Percentiles rank a stretch among this genome's conserved stretches.
Evolutionary conservation across 2,113 vertebrate species (phyloP).

Genomic region (Rhipidura dahli): DNA sequence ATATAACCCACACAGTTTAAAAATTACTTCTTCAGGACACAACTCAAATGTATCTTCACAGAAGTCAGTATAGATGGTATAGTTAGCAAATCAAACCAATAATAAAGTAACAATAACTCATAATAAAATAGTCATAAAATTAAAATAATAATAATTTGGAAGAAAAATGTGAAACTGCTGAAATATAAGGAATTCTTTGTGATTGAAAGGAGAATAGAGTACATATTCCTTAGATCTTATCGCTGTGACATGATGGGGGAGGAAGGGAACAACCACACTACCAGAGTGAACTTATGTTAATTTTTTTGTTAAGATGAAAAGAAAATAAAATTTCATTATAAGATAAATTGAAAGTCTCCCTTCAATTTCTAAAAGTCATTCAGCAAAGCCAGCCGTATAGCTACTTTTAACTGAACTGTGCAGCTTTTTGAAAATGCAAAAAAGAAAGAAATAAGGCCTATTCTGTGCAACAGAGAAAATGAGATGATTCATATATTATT

Average conservation of each 20-base stretch:
- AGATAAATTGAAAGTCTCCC: not conserved
- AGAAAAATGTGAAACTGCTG: not conserved
- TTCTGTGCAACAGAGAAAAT: not conserved
- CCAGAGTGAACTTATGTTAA: not conserved
- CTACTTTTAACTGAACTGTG: not conserved
- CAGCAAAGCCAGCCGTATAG: not conserved
- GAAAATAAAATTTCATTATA: not conserved
- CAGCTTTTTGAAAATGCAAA: not conserved
- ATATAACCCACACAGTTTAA: not conserved
- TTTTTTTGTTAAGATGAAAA: not conserved
- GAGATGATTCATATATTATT: constrained; percentile 43
- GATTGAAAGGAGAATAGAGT: not conserved
- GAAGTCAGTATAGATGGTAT: accelerated
- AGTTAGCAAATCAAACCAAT: not conserved
- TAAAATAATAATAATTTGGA: not conserved
- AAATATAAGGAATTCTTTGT: not conserved
- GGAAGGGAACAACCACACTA: not conserved
- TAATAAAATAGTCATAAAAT: not conserved
- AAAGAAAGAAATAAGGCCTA: not conserved
- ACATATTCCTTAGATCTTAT: not conserved
- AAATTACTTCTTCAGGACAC: not conserved
- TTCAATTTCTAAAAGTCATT: not conserved
- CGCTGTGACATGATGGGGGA: not conserved
- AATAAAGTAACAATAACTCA: not conserved
- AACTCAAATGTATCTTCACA: not conserved